Evolutionary conservation across 2,113 vertebrate genomes (phyloP), one percentile per base, ranked within the genome.

Genomic region (Protobothrops mucrosquamatus): DNA sequence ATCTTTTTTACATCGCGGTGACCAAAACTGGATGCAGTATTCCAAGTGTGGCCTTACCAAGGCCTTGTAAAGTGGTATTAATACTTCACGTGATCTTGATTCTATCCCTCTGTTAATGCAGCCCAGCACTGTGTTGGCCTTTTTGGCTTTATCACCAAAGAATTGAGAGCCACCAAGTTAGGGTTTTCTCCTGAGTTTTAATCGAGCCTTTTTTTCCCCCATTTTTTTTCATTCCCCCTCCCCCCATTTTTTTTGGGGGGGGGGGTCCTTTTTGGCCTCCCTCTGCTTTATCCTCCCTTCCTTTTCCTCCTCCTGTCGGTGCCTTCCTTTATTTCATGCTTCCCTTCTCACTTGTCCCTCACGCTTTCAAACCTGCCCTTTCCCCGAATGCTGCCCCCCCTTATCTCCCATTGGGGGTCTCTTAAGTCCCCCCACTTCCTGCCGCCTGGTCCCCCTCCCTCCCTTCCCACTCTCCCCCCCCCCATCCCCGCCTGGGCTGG

Each of bases 241-340:
- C 59, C 1, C 3, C 1, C 3, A 24, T 18, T 57, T 23, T 85
- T 56, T 54, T 7, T n/a, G n/a, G n/a, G n/a, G n/a, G n/a, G n/a
- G n/a, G n/a, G n/a, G n/a, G 87, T 86, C 10, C 0, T 0, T 48
- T 89, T 1, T 64, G 24, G 10, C 1, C 59, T 64, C 64, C 29
- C 87, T 2, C 8, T 1, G 12, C 29, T 43, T 7, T 15, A 3
- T 34, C 56, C 15, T 64, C 91, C 39, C 74, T 74, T 14, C 48
- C 55, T 46, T n/a, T 14, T 43, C 3, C 89, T n/a, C n/a, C 61
- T 57, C 54, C 7, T 20, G 90, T 94, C 89, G 92, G 94, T 88
- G 93, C 93, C 94, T 96, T 89, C 89, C n/a, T 94, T 74, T 89
- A 90, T 96, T 92, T 48, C 92, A 90, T 11, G 95, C 94, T 93